These are phyloP conservation scores for Catocala sponsa DNA, from an alignment of 2,888 invertebrate genomes.

Conservation along the genomic window DNA sequence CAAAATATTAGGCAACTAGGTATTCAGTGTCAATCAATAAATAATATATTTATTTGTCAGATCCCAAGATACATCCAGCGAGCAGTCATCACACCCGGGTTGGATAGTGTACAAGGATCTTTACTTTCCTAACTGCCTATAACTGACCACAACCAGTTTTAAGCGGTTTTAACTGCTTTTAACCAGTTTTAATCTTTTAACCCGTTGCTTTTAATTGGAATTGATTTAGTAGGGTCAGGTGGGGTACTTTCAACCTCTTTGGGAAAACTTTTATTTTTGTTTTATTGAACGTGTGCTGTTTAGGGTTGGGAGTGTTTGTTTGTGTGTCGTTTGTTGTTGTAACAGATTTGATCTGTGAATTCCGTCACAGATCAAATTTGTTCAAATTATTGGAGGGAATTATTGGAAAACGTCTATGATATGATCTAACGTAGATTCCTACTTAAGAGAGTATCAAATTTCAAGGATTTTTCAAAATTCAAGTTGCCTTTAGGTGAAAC, in stretches of 20 bases:
- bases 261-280: constrained; percentile 51
- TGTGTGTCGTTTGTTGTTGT: constrained; percentile 12
- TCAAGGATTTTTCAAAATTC: too few species aligned
- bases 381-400: too few species aligned
- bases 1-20: too few species aligned
- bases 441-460: too few species aligned
- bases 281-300: constrained; percentile 28
- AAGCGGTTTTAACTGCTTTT: constrained; percentile 51
- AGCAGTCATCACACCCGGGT: too few species aligned
- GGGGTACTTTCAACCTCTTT: constrained; percentile 33
- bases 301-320: constrained; percentile 6
- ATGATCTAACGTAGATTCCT: too few species aligned
- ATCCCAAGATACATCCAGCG: too few species aligned
- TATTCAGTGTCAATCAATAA: too few species aligned
- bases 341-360: constrained; percentile 4
- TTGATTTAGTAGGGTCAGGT: constrained; percentile 55
- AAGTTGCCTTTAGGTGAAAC: too few species aligned
- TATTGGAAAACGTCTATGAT: too few species aligned
- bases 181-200: constrained; percentile 69
- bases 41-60: too few species aligned
- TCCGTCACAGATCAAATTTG: too few species aligned
- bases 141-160: constrained; percentile 45
- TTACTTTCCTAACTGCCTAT: constrained; percentile 15
- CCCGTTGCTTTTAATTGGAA: constrained; percentile 54
- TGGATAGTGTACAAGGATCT: constrained; percentile 4